phyloP scores from a whole-genome alignment of 2,113 vertebrate genomes.

The Gambusia affinis region DNA sequence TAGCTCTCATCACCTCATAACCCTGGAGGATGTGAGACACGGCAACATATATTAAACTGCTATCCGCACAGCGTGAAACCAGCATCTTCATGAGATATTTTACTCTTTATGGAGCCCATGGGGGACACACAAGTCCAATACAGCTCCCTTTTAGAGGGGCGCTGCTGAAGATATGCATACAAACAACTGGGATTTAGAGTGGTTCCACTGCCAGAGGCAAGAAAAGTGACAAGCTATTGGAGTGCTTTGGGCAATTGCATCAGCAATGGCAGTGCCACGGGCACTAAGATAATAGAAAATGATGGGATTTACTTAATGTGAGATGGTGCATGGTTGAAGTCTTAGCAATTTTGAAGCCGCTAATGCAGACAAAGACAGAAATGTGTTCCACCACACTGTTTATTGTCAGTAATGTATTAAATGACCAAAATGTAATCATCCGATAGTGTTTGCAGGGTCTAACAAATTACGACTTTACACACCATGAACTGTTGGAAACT shows the following conservation, averaged over 20 bases:
- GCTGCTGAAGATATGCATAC: conserved; percentile 69
- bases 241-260: conserved; percentile 71
- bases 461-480: conserved; percentile 11
- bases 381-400: conserved; percentile 6
- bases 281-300: conserved; percentile 61
- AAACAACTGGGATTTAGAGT: conserved; percentile 78
- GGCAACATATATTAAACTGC: conserved; percentile 79
- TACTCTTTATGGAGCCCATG: conserved; percentile 78
- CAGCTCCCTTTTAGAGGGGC: conserved; percentile 69
- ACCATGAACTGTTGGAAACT: conserved; percentile 8
- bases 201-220: conserved; percentile 69
- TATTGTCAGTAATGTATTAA: conserved; percentile 14
- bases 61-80: conserved; percentile 71
- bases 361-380: conserved; percentile 4
- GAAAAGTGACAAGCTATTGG: conserved; percentile 70
- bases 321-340: conserved; percentile 43
- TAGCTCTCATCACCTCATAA: conserved; percentile 78
- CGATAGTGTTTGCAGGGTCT: not conserved
- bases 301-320: conserved; percentile 59
- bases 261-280: conserved; percentile 60
- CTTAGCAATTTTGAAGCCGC: conserved; percentile 22
- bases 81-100: conserved; percentile 79
- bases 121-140: conserved; percentile 78
- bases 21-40: conserved; percentile 71
- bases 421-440: conserved; percentile 5